Percentiles rank a stretch among this genome's conserved stretches.
Conservation (phyloP, 2,888 invertebrate species). For the Cataglyphis rosenhaueri region DNA sequence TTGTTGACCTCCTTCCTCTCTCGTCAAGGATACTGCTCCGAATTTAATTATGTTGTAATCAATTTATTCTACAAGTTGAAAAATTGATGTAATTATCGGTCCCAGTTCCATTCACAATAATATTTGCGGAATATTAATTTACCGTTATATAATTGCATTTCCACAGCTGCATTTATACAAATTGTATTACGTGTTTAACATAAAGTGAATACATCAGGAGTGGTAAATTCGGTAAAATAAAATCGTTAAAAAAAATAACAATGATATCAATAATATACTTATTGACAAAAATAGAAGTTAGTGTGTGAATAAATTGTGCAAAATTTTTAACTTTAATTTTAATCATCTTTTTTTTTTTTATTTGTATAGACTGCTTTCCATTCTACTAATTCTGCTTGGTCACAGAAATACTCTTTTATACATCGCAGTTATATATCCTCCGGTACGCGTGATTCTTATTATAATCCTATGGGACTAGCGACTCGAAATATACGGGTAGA, state of each 20-base stretch:
- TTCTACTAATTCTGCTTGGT: neutral
- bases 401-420: neutral
- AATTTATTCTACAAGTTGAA: neutral
- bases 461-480: neutral
- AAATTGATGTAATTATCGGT: slow-evolving; percentile 3
- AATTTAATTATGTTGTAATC: slow-evolving; percentile 60
- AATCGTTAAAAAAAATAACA: neutral
- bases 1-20: slow-evolving; percentile 61
- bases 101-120: slow-evolving; percentile 1
- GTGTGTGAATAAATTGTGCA: neutral
- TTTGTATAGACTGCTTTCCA: neutral
- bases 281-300: too few relatives aligned
- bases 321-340: neutral
- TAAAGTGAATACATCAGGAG: neutral
- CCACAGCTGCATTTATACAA: neutral
- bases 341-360: neutral
- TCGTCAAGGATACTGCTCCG: slow-evolving; percentile 69
- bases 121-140: slow-evolving; percentile 9
- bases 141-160: neutral
- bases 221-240: neutral
- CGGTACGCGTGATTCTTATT: neutral
- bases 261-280: neutral
- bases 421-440: neutral
- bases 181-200: neutral
- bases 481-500: slow-evolving; percentile 21